A percentile compares a stretch with the other conserved stretches of the same genome.
These are phyloP conservation scores for Cathartes aura DNA, from an alignment of 2,113 vertebrate species.

Conservation along the genomic window DNA sequence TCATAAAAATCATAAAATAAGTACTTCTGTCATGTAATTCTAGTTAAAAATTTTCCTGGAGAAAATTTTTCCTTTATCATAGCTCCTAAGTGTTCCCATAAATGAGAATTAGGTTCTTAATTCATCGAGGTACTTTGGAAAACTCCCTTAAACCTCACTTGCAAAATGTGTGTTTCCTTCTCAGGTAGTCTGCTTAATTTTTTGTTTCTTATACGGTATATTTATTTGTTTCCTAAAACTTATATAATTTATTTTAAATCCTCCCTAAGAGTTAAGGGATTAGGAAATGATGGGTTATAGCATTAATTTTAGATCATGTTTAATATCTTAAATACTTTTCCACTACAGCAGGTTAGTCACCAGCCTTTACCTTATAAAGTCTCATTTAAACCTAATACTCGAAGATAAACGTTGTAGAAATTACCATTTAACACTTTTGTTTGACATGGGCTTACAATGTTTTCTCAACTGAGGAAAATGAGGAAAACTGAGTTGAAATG, in stretches of 20 bases:
- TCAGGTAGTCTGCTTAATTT: neutral
- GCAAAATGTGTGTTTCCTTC: neutral
- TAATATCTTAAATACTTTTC: neutral
- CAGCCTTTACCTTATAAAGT: conserved; percentile 30
- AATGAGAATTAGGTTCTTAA: neutral
- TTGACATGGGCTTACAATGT: conserved; percentile 30
- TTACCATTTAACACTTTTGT: conserved; percentile 12
- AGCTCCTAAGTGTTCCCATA: neutral
- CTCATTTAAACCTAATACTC: conserved; percentile 13
- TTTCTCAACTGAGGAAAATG: conserved; percentile 37
- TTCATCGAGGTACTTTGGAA: neutral
- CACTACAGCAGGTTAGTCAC: neutral
- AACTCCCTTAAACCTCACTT: neutral
- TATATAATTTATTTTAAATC: neutral
- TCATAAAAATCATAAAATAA: neutral
- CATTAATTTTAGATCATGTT: neutral
- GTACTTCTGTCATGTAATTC: neutral
- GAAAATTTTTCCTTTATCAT: neutral
- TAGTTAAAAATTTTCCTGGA: neutral
- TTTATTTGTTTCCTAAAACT: conserved; percentile 14
- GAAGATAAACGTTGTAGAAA: neutral
- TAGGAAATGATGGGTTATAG: neutral
- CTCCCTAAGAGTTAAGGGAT: neutral
- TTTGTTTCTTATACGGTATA: neutral
- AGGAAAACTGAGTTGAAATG: neutral